Evolutionary conservation across 2,797 vertebrate genomes (phyloP).

Genomic region (Rhodeus uyekii): DNA sequence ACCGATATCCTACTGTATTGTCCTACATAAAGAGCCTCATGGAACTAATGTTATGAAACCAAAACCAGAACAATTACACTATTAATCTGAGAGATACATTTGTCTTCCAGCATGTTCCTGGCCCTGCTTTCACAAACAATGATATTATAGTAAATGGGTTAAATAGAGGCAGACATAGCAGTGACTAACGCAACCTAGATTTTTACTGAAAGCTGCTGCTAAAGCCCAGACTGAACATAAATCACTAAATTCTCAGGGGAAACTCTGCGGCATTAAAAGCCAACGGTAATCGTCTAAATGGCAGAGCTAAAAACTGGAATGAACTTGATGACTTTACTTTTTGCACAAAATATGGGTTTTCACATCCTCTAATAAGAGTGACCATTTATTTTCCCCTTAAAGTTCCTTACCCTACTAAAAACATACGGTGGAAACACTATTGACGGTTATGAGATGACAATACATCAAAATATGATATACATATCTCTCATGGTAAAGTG

Average conservation of each 20-base stretch:
- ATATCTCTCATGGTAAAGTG: not conserved
- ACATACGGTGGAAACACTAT: not conserved
- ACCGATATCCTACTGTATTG: not conserved
- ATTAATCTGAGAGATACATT: constrained; percentile 20
- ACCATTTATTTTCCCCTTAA: not conserved
- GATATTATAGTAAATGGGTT: constrained; percentile 40
- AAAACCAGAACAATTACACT: constrained; percentile 29
- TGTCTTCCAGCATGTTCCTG: constrained; percentile 31
- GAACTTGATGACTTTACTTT: constrained; percentile 36
- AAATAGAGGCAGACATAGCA: constrained; percentile 28
- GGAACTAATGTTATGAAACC: constrained; percentile 31
- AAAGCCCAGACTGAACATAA: constrained; percentile 39
- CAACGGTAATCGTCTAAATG: constrained; percentile 11
- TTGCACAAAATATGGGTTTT: not conserved
- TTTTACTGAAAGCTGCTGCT: constrained; percentile 38
- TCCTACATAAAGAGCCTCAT: not conserved
- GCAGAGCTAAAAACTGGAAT: constrained; percentile 13
- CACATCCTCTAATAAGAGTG: not conserved
- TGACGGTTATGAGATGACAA: not conserved
- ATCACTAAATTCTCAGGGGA: constrained; percentile 42
- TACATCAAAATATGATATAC: not conserved
- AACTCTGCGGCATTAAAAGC: not conserved
- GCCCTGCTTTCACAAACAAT: constrained; percentile 27
- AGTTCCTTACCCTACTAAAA: not conserved
- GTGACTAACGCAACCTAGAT: constrained; percentile 43